Percentiles rank a stretch among this genome's conserved stretches.
Conservation (phyloP, 2,113 vertebrate genomes). For the Tenebrosternarchus preto region DNA sequence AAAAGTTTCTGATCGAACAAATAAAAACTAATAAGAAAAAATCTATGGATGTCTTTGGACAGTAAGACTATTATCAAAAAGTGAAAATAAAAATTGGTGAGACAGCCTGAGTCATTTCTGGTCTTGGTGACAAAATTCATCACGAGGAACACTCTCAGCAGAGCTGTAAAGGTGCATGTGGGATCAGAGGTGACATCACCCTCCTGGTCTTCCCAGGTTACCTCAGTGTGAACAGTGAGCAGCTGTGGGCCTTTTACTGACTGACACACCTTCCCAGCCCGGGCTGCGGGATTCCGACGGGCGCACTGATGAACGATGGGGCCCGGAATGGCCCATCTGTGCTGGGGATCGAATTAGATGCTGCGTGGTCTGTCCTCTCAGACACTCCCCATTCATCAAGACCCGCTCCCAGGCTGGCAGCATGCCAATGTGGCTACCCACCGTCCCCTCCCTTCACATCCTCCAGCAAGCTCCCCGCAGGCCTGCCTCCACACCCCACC, state of each 20-base stretch:
- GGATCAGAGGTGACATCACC: slow-evolving; percentile 20
- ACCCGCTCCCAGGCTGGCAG: neutral
- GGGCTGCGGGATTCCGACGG: slow-evolving; percentile 10
- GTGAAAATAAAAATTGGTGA: too few relatives aligned
- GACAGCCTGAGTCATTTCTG: too few relatives aligned
- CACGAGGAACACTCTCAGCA: neutral
- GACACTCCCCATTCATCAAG: slow-evolving; percentile 50
- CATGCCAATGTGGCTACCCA: slow-evolving; percentile 25
- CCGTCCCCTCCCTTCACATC: slow-evolving; percentile 38
- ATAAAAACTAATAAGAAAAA: too few relatives aligned
- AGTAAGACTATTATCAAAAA: too few relatives aligned
- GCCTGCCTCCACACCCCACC: slow-evolving; percentile 1
- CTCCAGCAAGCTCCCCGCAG: slow-evolving; percentile 10
- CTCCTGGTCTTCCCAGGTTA: neutral
- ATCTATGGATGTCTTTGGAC: too few relatives aligned
- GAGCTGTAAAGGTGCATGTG: slow-evolving; percentile 22
- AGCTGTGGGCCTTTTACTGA: slow-evolving; percentile 42
- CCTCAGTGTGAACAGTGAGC: slow-evolving; percentile 1
- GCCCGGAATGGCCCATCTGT: slow-evolving; percentile 43
- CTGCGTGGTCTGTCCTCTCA: slow-evolving; percentile 40
- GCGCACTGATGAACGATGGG: slow-evolving; percentile 35
- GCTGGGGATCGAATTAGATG: slow-evolving; percentile 48
- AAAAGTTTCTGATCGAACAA: too few relatives aligned
- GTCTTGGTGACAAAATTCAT: neutral
- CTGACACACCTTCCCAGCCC: slow-evolving; percentile 12